These are phyloP conservation scores for Porites divaricata DNA, from an alignment of 92 coral and sea anemone genomes.

Conservation along the genomic window DNA sequence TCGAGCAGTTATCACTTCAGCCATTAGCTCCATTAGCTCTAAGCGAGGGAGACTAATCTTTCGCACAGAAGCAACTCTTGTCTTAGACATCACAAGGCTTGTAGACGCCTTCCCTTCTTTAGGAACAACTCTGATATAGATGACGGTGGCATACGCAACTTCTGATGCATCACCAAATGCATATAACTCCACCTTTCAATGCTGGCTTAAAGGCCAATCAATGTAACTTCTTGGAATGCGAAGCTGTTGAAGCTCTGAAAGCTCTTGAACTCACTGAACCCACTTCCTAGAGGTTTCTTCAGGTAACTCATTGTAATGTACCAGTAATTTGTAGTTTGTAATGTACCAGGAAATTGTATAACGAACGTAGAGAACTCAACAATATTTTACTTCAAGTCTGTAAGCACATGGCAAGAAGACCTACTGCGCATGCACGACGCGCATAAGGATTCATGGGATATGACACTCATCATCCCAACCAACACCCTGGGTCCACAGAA, in stretches of 20 bases:
- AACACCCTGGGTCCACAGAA: constrained; percentile 53
- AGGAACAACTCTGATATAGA: constrained; percentile 43
- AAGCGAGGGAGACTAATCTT: too few relatives aligned
- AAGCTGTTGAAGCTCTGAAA: constrained; percentile 20
- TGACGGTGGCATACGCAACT: constrained; percentile 53
- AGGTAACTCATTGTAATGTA: too few relatives aligned
- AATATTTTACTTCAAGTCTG: too few relatives aligned
- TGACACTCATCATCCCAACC: constrained; percentile 54
- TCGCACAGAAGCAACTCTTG: too few relatives aligned
- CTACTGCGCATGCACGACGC: too few relatives aligned
- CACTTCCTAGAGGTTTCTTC: constrained; percentile 11
- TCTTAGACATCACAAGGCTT: constrained; percentile 15
- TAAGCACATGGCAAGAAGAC: too few relatives aligned
- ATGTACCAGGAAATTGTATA: too few relatives aligned
- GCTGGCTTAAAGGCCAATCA: constrained; percentile 23
- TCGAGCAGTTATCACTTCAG: constrained; percentile 35
- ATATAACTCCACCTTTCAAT: constrained; percentile 35
- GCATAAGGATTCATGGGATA: too few relatives aligned
- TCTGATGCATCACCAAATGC: constrained; percentile 67
- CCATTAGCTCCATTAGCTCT: constrained; percentile 46
- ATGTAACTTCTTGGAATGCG: constrained; percentile 40
- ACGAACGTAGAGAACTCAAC: too few relatives aligned
- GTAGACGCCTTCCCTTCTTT: constrained; percentile 33
- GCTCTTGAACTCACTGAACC: constrained; percentile 40
- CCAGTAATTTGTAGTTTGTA: too few relatives aligned